Evolutionary conservation across 53 echinoderm and acorn worm species (phyloP), one percentile per base, ranked within the genome.

Genomic region (Mesocentrotus franciscanus): DNA sequence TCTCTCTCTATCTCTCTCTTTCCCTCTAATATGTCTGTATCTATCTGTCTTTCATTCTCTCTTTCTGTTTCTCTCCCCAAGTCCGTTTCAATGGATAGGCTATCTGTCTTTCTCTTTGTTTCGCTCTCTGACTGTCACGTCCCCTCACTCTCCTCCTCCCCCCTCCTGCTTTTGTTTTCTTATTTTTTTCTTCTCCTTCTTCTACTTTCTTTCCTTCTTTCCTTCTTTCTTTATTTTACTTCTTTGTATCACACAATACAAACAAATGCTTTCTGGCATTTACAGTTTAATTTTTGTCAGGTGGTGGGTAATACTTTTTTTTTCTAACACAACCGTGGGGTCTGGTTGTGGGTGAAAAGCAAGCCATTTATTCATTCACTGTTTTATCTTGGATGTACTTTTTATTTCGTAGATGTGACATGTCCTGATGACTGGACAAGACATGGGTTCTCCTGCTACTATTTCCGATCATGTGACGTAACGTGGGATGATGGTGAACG

Each of bases 401-500:
- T 56, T 49, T 9, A 26, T 90, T 60, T 29, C 29, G 60, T 56
- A 93, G 94, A 79, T 93, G 83, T 93, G 18, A 93, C 79, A 9
- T 93, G 94, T 32, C 94, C 94, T 8, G 94, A 93, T 1, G 94
- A 78, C 34, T 93, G 94, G 94, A 83, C 83, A 8, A 24, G 78
- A 81, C 94, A 81, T 22, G 94, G 94, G 0, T 93, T 93, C 94
- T 93, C 94, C 26, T 93, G 94, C n/a, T 93, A 93, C 94, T 93
- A 79, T 62, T 32, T 60, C 20, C 62, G 83, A 61, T 18, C 79
- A 61, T 93, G 94, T 93, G 94, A 93, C 62, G 94, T 93, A 8
- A 93, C 94, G 24, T 93, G 94, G 94, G 83, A 93, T 70, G 94
- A 93, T 59, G 94, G 66, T 20, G 94, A 93, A 35, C 79, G 81